Evolutionary conservation across 2,888 invertebrate genomes (phyloP), one percentile per base, ranked within the genome.

Genomic region (Anagyrus pseudococci): DNA sequence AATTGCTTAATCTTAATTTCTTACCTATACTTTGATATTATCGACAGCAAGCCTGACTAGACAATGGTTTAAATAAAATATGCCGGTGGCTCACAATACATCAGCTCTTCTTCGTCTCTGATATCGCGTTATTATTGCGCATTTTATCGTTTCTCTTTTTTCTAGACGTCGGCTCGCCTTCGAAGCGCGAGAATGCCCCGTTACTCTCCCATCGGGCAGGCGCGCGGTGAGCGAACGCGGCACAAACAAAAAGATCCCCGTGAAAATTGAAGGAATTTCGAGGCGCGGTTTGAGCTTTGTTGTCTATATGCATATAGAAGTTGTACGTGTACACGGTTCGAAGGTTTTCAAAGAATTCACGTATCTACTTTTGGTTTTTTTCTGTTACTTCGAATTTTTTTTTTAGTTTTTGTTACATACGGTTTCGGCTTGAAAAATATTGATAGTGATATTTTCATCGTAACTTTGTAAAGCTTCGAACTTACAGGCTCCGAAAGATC

Each of bases 41-140:
- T n/a, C n/a, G n/a, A n/a, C n/a, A n/a, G n/a, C n/a, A n/a, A n/a
- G n/a, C n/a, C n/a, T n/a, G n/a, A n/a, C n/a, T n/a, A n/a, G n/a
- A n/a, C n/a, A n/a, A n/a, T 22, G 23, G 58, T 44, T 63, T 59
- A 59, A 56, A 59, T 64, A 64, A 59, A 56, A 46, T 22, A 58
- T 43, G 13, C 23, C 17, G 40, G 22, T 25, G 19, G 33, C 4
- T 37, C 19, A 33, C 29, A 23, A 7, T 29, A 20, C 13, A 15
- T 25, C 17, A 37, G 15, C 37, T 29, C 40, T 20, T n/a, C n/a
- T 1, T 20, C 23, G n/a, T 20, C 37, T 23, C 50, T 22, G 25
- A n/a, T 49, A 26, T 48, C 4, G 44, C 10, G 52, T 20, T 25
- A 56, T 52, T 62, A 62, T 62, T 46, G 44, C 52, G 19, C 25